Conservation (phyloP, 2,888 invertebrate species). For the Sphinx pinastri region DNA sequence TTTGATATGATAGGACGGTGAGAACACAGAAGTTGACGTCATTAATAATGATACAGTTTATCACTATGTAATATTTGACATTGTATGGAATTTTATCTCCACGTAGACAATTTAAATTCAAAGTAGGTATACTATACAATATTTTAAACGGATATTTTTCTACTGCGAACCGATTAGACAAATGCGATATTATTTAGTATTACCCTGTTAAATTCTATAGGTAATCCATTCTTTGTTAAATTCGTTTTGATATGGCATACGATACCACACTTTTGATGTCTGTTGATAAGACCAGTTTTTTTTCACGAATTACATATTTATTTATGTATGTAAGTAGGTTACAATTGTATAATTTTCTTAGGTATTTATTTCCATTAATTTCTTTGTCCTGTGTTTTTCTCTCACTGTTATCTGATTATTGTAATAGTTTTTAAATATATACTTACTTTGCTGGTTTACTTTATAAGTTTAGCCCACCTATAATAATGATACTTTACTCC, state of each 20-base stretch:
- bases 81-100: background rate
- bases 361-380: background rate
- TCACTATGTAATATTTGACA: constrained; percentile 9
- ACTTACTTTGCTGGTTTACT: too few species aligned
- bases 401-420: too few species aligned
- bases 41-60: background rate
- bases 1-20: too few species aligned
- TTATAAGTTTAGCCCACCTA: too few species aligned
- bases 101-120: background rate
- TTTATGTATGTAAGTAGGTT: background rate
- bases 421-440: too few species aligned
- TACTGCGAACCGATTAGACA: background rate
- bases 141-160: background rate
- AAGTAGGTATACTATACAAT: background rate
- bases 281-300: background rate
- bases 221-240: too few species aligned
- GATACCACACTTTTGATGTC: background rate
- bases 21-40: constrained; percentile 7
- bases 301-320: background rate
- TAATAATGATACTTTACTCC: too few species aligned
- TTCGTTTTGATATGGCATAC: background rate
- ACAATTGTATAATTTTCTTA: background rate
- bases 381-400: background rate
- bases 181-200: too few species aligned
- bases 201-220: too few species aligned